These are phyloP conservation scores for Luscinia megarhynchos DNA, from an alignment of 2,797 vertebrate genomes.

Conservation along the genomic window DNA sequence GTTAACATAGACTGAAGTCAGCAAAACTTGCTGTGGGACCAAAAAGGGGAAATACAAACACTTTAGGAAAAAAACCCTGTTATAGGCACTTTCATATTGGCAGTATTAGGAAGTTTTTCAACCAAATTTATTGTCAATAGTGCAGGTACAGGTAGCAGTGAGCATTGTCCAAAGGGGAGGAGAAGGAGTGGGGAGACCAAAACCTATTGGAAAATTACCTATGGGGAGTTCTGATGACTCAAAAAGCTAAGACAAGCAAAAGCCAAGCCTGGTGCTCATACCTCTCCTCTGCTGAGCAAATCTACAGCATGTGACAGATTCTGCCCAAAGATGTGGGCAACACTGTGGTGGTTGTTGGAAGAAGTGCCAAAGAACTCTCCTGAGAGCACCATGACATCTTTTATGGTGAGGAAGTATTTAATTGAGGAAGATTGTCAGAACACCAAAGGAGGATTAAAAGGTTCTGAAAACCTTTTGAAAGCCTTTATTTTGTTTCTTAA, in stretches of 20 bases:
- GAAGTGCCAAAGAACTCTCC: not conserved
- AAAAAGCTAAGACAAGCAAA: not conserved
- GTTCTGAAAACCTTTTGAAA: slow-evolving; percentile 7
- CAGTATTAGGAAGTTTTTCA: not conserved
- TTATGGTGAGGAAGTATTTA: not conserved
- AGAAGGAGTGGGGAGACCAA: not conserved
- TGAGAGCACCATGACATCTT: not conserved
- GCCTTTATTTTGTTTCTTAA: not conserved
- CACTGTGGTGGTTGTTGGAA: not conserved
- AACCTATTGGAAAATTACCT: not conserved
- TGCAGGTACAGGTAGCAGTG: not conserved
- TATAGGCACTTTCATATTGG: not conserved
- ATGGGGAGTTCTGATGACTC: not conserved
- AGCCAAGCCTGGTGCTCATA: not conserved
- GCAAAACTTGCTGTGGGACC: not conserved
- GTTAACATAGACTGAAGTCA: not conserved
- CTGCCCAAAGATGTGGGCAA: not conserved
- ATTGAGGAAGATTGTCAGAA: slow-evolving; percentile 1
- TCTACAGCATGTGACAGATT: not conserved
- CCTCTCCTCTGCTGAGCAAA: not conserved
- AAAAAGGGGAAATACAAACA: not conserved
- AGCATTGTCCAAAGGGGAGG: not conserved
- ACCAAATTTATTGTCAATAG: not conserved
- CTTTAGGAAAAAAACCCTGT: not conserved
- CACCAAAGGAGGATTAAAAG: slow-evolving; percentile 16